Evolutionary conservation across 2,888 invertebrate genomes (phyloP), one percentile per base, ranked within the genome.

Genomic region (Brachynemurus nebulosus): DNA sequence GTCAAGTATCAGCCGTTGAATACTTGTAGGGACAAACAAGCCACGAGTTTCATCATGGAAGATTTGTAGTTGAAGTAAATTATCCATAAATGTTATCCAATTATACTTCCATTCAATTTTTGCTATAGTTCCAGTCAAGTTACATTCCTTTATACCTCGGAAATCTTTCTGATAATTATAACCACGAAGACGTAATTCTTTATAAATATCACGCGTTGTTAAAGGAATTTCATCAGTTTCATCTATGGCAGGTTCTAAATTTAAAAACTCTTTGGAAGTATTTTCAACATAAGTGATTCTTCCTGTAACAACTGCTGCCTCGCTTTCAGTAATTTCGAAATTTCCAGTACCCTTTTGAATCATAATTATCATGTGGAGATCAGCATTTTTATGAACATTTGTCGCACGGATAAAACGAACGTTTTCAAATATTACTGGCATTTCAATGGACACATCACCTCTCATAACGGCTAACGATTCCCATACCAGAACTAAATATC

Each of bases 41-140:
- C 78, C 74, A 19, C 84, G 71, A 1, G 78, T 74, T 50, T 80
- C 77, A 45, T 77, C 69, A 19, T 77, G 74, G 19, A 89, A 60
- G 40, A 90, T 77, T 11, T 54, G 54, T 54, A 86, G 76, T 63
- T 93, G 92, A 11, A 93, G 68, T 78, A 93, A 81, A 25, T 84
- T 83, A 65, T 93, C 92, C 66, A 93, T 74, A 62, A 89, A 89
- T 3, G 85, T 74, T 6, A 86, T 79, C 90, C 91, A 93, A 64
- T 88, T 86, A 12, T 55, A 54, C 1, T 57, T 56, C 55, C 59
- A 59, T 42, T 59, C 52, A 23, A 56, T 50, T 4, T 48, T 50
- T 20, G 53, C 52, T 4, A 56, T 42, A 4, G 60, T 58, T 17
- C 59, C 55, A 1, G 55, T 51, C 12, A 63, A 44, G 6, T 46